These are phyloP conservation scores for Sminthurides aquaticus DNA, from an alignment of 2,888 invertebrate genomes.

Conservation along the genomic window DNA sequence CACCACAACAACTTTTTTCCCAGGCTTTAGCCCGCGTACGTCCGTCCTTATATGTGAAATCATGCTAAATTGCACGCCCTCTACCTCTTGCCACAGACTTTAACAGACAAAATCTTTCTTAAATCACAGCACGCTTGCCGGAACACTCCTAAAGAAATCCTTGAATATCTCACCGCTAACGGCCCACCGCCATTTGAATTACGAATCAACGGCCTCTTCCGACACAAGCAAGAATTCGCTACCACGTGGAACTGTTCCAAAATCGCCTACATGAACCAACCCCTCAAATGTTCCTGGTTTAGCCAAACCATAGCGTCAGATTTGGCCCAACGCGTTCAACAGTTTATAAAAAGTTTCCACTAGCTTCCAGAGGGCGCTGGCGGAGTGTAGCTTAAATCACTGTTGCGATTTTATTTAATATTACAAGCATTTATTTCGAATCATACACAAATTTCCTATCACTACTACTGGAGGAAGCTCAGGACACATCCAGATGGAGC, in stretches of 20 bases:
- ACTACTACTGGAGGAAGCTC: no score
- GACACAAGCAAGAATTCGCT: neutral
- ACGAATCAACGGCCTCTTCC: neutral
- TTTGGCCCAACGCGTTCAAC: no score
- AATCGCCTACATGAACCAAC: neutral
- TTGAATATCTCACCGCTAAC: neutral
- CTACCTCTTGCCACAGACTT: no score
- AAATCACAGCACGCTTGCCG: neutral
- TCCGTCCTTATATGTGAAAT: neutral
- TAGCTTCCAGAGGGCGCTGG: no score
- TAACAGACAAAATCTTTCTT: neutral
- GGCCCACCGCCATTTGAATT: neutral
- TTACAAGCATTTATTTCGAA: no score
- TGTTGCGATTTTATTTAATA: no score
- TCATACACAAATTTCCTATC: no score
- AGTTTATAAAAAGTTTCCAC: no score
- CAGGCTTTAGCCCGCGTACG: neutral
- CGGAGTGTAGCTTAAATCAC: no score
- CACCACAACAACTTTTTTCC: neutral
- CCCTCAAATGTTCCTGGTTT: neutral
- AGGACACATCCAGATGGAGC: no score
- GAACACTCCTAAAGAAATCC: neutral
- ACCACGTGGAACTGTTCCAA: neutral
- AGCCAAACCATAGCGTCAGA: no score
- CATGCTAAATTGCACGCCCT: neutral